Evolutionary conservation across 2,113 vertebrate genomes (phyloP).

Genomic region (Galemys pyrenaicus): DNA sequence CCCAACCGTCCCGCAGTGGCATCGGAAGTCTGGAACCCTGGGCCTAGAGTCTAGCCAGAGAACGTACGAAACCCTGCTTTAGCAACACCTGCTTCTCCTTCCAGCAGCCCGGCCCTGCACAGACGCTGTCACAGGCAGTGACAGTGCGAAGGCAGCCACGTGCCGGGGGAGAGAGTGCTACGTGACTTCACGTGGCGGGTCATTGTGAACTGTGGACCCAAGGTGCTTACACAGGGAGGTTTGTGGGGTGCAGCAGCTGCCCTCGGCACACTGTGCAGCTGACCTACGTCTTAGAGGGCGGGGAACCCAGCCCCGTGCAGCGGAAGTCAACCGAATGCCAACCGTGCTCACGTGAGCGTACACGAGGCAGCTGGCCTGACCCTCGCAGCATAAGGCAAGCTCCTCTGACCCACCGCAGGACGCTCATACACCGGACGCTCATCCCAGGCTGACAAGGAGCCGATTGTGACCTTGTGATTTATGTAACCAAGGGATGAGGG

Average conservation of each 20-base stretch:
- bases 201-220: neutral
- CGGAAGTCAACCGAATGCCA: too few species aligned
- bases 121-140: neutral
- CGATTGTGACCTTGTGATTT: neutral
- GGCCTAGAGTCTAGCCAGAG: neutral
- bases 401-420: neutral
- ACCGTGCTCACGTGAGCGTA: too few species aligned
- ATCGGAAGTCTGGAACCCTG: neutral
- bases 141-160: neutral
- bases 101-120: neutral
- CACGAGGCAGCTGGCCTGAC: too few species aligned
- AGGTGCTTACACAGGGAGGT: neutral
- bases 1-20: rapidly evolving
- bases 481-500: neutral
- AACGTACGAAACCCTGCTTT: neutral
- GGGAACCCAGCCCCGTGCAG: neutral
- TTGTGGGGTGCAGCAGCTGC: neutral
- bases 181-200: neutral
- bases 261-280: neutral
- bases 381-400: neutral
- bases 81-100: neutral
- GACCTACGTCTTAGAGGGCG: neutral
- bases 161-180: neutral
- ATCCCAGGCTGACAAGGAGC: too few species aligned
- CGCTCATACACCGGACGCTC: neutral